Conservation (phyloP, 1,140 invertebrate species). For the Papilio polytes region DNA sequence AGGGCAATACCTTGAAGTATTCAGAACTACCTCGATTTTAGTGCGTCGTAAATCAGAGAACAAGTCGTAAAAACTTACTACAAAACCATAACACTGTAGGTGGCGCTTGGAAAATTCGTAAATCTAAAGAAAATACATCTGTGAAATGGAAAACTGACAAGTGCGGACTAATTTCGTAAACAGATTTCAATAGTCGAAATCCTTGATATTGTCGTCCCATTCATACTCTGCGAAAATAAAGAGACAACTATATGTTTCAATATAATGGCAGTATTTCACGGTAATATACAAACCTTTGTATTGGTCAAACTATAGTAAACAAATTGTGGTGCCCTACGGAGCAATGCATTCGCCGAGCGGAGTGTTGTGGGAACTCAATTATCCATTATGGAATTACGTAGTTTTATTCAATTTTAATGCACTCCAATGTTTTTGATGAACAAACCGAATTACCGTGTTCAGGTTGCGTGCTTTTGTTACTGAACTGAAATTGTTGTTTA, state of each 20-base stretch:
- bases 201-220: too few relatives aligned
- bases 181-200: neutral
- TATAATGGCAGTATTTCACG: neutral
- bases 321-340: constrained; percentile 48
- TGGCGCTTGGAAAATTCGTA: constrained; percentile 29
- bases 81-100: constrained; percentile 39
- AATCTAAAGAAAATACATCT: constrained; percentile 16
- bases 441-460: constrained; percentile 46
- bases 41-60: constrained; percentile 46
- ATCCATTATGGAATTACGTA: constrained; percentile 62
- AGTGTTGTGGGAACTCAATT: constrained; percentile 62
- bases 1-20: constrained; percentile 49
- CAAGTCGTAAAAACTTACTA: constrained; percentile 43
- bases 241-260: neutral
- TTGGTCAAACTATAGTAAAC: constrained; percentile 50
- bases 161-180: neutral
- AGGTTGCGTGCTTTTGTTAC: constrained; percentile 40
- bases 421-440: constrained; percentile 49
- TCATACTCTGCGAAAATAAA: neutral
- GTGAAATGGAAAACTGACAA: constrained; percentile 19
- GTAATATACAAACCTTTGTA: constrained; percentile 38
- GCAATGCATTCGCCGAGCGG: constrained; percentile 43
- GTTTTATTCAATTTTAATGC: constrained; percentile 61
- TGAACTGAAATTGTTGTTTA: constrained; percentile 19
- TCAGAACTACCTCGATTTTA: constrained; percentile 46